Conservation (phyloP, 2,113 vertebrate genomes). For the Peromyscus leucopus region DNA sequence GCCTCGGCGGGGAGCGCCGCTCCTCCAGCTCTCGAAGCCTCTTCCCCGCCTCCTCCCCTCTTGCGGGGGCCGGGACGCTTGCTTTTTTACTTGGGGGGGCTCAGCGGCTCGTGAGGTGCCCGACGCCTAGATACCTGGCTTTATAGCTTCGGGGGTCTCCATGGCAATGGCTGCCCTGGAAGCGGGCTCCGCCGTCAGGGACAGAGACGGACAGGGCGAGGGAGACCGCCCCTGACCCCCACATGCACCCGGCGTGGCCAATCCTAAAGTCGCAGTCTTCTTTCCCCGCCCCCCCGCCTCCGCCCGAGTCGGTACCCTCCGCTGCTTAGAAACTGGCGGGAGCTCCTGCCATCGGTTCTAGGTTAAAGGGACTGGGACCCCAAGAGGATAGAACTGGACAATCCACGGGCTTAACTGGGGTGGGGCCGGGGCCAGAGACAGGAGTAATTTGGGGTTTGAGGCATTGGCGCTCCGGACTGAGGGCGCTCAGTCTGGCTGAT, state of each 20-base stretch:
- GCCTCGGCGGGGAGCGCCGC: slow-evolving; percentile 77
- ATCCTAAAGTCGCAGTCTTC: slow-evolving; percentile 67
- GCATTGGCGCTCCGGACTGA: neutral
- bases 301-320: neutral
- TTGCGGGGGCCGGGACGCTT: slow-evolving; percentile 78
- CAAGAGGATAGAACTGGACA: neutral
- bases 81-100: slow-evolving; percentile 70
- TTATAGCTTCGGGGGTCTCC: slow-evolving; percentile 76
- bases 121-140: slow-evolving; percentile 42
- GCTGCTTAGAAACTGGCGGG: slow-evolving; percentile 59
- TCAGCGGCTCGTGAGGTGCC: slow-evolving; percentile 50
- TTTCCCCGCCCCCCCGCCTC: slow-evolving; percentile 65
- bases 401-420: neutral
- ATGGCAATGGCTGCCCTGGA: slow-evolving; percentile 67
- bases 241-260: slow-evolving; percentile 58
- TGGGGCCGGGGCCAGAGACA: neutral
- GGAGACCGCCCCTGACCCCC: slow-evolving; percentile 58
- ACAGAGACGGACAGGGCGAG: neutral
- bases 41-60: slow-evolving; percentile 76
- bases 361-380: slow-evolving; percentile 17
- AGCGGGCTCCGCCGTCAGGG: neutral
- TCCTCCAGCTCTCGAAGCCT: slow-evolving; percentile 73
- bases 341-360: neutral
- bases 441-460: neutral
- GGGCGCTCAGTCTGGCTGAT: slow-evolving; percentile 58